Base-by-base conservation (phyloP, 2,113 vertebrate species). In the Tautogolabrus adspersus region DNA sequence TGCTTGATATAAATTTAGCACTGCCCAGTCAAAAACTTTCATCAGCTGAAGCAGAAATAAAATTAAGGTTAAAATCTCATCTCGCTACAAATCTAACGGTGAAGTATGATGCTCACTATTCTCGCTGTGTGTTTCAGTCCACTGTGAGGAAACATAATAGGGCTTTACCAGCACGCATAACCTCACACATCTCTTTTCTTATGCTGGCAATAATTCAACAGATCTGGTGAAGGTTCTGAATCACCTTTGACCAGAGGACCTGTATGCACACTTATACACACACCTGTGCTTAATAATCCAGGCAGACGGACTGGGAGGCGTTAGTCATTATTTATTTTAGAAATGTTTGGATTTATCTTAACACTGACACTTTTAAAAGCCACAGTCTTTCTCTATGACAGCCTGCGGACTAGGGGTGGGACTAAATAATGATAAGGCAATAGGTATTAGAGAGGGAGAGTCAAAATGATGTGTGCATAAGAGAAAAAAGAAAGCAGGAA, bases 311-410 rank as follows among this genome's bases (percentile, higher is more conserved):
- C 51, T 66, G 34, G 55, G 71, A 79, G 67, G 79, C 69, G 73
- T 54, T 59, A 13, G 16, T 77, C 62, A 68, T 84, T 75, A 87
- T 61, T 80, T 69, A 84, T 49, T 47, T 46, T 10, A 23, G 60
- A 55, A 76, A 81, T 26, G 26, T 26, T 26, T 26, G 26, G 26
- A 79, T 72, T 56, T 23, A 61, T 47, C 62, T 26, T 66, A 66
- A 76, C 47, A 58, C 68, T 73, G 65, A 70, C 64, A 66, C 66
- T 64, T 65, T 44, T 34, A 76, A 73, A 42, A 84, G 65, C 55
- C 10, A 19, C 49, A 65, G 77, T 71, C 10, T 56, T 71, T 81
- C 44, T 23, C 65, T 69, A 37, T 73, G 74, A 65, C 62, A 73
- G 67, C 59, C 52, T 44, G 22, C 77, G 81, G 16, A 61, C 64